A percentile compares a stretch with the other conserved stretches of the same genome.
Conservation (phyloP, 2,888 invertebrate species). For the Mamestra brassicae region DNA sequence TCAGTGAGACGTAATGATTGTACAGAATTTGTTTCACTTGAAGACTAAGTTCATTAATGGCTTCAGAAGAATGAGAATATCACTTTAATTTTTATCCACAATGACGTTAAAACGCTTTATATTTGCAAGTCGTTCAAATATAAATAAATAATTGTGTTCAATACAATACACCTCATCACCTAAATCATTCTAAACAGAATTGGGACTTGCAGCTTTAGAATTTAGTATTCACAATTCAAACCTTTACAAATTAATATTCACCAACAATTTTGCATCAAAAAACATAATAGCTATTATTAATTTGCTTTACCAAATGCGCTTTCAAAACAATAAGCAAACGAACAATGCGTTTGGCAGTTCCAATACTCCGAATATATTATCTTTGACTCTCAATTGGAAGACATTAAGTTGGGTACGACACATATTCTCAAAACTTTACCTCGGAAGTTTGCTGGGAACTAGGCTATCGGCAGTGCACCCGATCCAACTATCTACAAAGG, state of each 20-base stretch:
- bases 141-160: conserved; percentile 8
- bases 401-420: conserved; percentile 77
- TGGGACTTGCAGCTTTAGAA: conserved; percentile 3
- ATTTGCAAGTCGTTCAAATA: not conserved
- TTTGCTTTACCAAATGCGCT: conserved; percentile 17
- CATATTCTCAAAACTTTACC: conserved; percentile 81
- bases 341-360: conserved; percentile 64
- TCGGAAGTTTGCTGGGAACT: conserved; percentile 78
- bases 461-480: conserved; percentile 84
- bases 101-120: not conserved
- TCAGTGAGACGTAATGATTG: not conserved
- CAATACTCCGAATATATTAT: conserved; percentile 73
- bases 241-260: conserved; percentile 7
- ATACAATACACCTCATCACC: not conserved
- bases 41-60: not conserved
- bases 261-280: conserved; percentile 6
- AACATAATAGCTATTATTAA: conserved; percentile 3
- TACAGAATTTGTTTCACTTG: not conserved
- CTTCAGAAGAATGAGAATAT: not conserved
- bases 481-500: conserved; percentile 82
- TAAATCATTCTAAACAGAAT: conserved; percentile 3
- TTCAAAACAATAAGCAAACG: conserved; percentile 55
- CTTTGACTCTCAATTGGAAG: conserved; percentile 76
- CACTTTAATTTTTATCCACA: not conserved
- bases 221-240: not conserved